These are phyloP conservation scores for Pseudomyrmex gracilis DNA, from an alignment of 1,140 invertebrate species.

Conservation along the genomic window DNA sequence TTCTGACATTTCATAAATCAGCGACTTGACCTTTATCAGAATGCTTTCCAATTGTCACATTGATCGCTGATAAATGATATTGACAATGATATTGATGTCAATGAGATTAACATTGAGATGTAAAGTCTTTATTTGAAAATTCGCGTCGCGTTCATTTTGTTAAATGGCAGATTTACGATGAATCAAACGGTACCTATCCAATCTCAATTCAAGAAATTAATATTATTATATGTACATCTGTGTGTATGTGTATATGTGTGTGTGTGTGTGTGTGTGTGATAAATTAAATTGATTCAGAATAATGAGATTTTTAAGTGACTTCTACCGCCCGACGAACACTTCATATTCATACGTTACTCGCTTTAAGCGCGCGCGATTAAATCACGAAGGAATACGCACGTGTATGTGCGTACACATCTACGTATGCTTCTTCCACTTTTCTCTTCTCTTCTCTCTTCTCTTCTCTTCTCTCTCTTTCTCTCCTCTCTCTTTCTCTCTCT, in stretches of 20 bases:
- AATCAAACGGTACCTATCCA: not conserved
- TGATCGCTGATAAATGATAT: not conserved
- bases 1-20: not conserved
- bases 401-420: not conserved
- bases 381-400: slow-evolving; percentile 55
- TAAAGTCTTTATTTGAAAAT: not conserved
- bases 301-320: too few species aligned
- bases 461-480: slow-evolving; percentile 5
- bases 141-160: not conserved
- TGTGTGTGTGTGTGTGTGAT: too few species aligned
- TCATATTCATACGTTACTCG: slow-evolving; percentile 34
- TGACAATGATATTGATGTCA: not conserved
- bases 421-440: not conserved
- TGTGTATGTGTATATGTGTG: too few species aligned
- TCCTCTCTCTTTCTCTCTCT: slow-evolving; percentile 11
- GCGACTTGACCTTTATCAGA: not conserved
- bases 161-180: slow-evolving; percentile 15
- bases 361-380: slow-evolving; percentile 53
- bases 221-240: too few species aligned
- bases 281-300: too few species aligned
- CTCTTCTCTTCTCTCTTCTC: too few species aligned
- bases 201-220: not conserved
- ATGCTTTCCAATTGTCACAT: not conserved
- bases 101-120: not conserved
- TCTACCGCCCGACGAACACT: slow-evolving; percentile 18